Conservation (phyloP, 2,797 vertebrate genomes). For the Cheirogaleus major region DNA sequence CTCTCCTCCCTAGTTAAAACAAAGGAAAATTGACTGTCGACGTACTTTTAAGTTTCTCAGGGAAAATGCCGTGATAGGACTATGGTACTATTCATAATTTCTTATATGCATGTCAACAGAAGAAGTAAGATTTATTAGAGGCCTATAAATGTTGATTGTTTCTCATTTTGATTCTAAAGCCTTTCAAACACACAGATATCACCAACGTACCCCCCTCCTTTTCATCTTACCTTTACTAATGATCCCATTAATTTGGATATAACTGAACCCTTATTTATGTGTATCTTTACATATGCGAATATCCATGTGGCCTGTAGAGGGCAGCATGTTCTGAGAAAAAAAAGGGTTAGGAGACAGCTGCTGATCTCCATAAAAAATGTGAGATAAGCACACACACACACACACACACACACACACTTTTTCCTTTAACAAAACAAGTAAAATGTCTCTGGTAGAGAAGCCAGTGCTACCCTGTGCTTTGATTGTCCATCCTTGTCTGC, state of each 20-base stretch:
- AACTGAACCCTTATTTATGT: neutral
- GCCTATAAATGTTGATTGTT: neutral
- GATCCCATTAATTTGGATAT: neutral
- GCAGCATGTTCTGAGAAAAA: constrained; percentile 52
- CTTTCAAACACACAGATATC: neutral
- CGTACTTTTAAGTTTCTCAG: constrained; percentile 28
- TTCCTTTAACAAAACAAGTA: neutral
- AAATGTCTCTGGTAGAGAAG: neutral
- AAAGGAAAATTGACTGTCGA: neutral
- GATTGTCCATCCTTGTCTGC: neutral
- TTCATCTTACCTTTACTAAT: neutral
- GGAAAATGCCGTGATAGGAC: neutral
- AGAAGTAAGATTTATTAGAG: neutral
- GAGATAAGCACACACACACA: neutral
- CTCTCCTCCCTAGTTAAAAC: neutral
- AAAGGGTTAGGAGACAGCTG: neutral
- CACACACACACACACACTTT: neutral
- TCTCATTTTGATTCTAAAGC: neutral
- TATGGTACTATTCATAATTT: neutral
- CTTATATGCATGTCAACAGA: neutral
- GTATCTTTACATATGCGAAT: neutral
- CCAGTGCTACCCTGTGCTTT: neutral
- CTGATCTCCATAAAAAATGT: neutral
- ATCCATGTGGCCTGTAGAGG: constrained; percentile 35
- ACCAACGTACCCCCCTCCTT: neutral